A percentile compares a stretch with the other conserved stretches of the same genome.
Conservation (phyloP, 2,113 vertebrate species). For the Carassius carassius region DNA sequence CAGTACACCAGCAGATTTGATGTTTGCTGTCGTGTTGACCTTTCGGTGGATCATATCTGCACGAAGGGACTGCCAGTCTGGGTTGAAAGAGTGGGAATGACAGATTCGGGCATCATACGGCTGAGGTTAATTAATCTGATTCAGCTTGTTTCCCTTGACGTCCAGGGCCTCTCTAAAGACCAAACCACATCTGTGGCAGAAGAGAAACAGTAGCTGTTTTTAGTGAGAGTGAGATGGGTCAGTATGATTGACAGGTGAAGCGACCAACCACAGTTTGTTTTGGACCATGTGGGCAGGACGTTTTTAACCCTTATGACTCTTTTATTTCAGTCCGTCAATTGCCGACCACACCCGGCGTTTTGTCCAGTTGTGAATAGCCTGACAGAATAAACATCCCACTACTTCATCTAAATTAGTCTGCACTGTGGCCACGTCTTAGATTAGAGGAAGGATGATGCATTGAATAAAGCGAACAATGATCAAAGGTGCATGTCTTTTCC, state of each 20-base stretch:
- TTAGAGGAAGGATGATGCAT: not conserved
- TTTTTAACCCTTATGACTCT: not conserved
- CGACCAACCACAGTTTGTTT: not conserved
- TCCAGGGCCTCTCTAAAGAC: not conserved
- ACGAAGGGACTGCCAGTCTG: conserved; percentile 20
- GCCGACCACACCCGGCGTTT: not conserved
- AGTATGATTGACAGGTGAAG: not conserved
- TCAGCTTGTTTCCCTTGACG: not conserved
- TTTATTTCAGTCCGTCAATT: not conserved
- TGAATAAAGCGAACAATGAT: not conserved
- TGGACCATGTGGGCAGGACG: not conserved
- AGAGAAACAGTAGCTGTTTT: not conserved
- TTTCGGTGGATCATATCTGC: not conserved
- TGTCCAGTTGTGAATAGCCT: not conserved
- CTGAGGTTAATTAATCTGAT: conserved; percentile 43
- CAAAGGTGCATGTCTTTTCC: not conserved
- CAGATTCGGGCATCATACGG: not conserved
- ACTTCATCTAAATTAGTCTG: conserved; percentile 16
- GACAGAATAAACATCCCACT: not conserved
- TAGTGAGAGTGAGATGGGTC: not conserved
- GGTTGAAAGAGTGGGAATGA: conserved; percentile 9
- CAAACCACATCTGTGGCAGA: not conserved
- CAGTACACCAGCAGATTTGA: not conserved
- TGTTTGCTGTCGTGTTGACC: conserved; percentile 27
- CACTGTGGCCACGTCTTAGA: not conserved